These are phyloP conservation scores for Cliona cf. orientalis DNA, from an alignment of 37 sponge, comb jelly and placozoan species.

Conservation along the genomic window DNA sequence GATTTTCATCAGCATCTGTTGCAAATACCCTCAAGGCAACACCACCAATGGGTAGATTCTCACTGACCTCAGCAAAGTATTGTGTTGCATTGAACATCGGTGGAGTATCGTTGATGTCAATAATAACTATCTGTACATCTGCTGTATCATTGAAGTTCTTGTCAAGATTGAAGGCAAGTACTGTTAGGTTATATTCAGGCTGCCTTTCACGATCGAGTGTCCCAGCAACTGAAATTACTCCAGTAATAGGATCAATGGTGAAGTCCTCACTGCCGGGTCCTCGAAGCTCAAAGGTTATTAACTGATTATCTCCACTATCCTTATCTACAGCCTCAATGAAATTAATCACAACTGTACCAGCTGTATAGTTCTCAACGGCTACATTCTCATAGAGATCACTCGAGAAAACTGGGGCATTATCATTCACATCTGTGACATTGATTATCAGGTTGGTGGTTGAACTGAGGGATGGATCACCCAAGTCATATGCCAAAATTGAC, in stretches of 20 bases:
- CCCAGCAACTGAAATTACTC: conserved; percentile 14
- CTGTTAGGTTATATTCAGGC: conserved; percentile 42
- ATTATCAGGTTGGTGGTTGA: conserved; percentile 52
- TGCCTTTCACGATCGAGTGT: conserved; percentile 51
- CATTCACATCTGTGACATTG: conserved; percentile 73
- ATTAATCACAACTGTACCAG: conserved; percentile 31
- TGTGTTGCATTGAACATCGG: conserved; percentile 43
- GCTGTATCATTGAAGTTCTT: conserved; percentile 21
- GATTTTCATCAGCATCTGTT: conserved; percentile 36
- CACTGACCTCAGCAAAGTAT: conserved; percentile 26
- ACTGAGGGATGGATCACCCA: conserved; percentile 40
- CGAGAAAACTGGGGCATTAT: conserved; percentile 68
- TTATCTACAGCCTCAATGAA: conserved; percentile 46
- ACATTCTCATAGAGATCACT: conserved; percentile 14
- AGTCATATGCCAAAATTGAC: conserved; percentile 42
- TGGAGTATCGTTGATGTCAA: conserved; percentile 75
- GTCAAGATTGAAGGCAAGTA: conserved; percentile 61
- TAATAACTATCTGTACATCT: conserved; percentile 38
- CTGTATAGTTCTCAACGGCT: conserved; percentile 50
- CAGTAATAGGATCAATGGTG: conserved; percentile 30
- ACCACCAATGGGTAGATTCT: conserved; percentile 29
- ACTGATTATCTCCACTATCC: conserved; percentile 53
- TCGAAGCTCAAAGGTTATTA: conserved; percentile 9
- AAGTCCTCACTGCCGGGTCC: conserved; percentile 40
- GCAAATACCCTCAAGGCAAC: conserved; percentile 36